These are phyloP conservation scores for Alosa sapidissima DNA, from an alignment of 2,797 vertebrate species.

Conservation along the genomic window DNA sequence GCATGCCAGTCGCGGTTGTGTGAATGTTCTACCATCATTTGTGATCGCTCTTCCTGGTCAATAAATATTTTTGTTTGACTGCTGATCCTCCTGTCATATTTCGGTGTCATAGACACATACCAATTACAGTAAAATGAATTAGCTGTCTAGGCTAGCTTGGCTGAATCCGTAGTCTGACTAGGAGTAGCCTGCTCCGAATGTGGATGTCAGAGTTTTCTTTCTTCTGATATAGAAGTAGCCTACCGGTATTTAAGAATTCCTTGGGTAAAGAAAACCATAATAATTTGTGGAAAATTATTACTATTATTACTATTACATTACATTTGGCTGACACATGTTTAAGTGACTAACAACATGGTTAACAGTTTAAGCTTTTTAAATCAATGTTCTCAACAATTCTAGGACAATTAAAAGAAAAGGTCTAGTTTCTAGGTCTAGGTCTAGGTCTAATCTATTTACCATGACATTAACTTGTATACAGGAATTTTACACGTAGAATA, in stretches of 20 bases:
- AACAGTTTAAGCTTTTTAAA: too few species aligned
- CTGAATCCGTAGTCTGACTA: too few species aligned
- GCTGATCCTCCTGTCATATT: neutral
- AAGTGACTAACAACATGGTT: too few species aligned
- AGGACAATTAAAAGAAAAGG: too few species aligned
- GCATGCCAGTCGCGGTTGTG: constrained; percentile 72
- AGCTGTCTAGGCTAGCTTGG: neutral
- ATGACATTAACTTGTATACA: neutral
- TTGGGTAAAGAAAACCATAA: neutral
- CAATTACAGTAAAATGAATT: neutral
- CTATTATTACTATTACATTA: too few species aligned
- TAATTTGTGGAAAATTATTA: neutral
- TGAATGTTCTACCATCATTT: constrained; percentile 61
- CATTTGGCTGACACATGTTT: too few species aligned
- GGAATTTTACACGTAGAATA: too few species aligned
- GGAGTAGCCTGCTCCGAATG: neutral
- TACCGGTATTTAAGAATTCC: neutral
- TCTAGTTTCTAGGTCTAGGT: too few species aligned
- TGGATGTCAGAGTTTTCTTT: neutral
- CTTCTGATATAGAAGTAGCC: too few species aligned
- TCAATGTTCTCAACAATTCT: too few species aligned
- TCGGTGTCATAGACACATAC: neutral
- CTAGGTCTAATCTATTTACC: neutral
- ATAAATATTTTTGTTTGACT: constrained; percentile 64
- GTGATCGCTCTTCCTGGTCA: constrained; percentile 69